phyloP scores from a whole-genome alignment of 2,113 vertebrate species.

The Rhea pennata region DNA sequence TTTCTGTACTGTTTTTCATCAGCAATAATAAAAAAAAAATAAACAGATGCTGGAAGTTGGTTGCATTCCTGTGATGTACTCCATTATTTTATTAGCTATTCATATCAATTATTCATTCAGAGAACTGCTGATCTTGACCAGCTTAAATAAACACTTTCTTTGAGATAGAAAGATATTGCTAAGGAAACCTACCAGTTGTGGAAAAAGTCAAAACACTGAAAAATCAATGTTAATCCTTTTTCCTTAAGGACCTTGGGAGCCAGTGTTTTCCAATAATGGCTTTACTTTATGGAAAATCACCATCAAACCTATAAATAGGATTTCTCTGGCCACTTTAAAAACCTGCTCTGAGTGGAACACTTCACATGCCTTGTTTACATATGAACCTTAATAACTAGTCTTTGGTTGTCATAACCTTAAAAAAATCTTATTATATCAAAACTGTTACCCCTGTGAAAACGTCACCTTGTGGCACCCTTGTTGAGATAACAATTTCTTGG shows the following conservation, averaged over 20 bases:
- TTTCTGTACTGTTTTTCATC: neutral
- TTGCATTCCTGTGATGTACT: neutral
- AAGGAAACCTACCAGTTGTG: neutral
- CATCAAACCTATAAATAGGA: conserved; percentile 42
- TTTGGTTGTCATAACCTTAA: conserved; percentile 38
- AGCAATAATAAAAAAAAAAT: neutral
- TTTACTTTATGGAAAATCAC: conserved; percentile 12
- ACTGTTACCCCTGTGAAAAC: conserved; percentile 21
- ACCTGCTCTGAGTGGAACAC: neutral
- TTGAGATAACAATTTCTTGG: conserved; percentile 51
- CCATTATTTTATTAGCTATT: conserved; percentile 61
- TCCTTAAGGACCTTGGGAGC: neutral
- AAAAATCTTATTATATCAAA: conserved; percentile 56
- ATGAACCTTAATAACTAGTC: conserved; percentile 21
- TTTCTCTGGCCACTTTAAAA: conserved; percentile 29
- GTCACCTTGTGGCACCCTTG: conserved; percentile 37
- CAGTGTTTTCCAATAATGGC: neutral
- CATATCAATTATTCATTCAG: conserved; percentile 65
- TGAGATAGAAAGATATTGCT: conserved; percentile 34
- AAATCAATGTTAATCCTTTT: conserved; percentile 54
- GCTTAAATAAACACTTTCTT: conserved; percentile 40
- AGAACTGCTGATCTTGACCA: conserved; percentile 22
- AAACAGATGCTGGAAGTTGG: neutral
- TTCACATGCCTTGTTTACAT: neutral
- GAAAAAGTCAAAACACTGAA: conserved; percentile 24